Conservation (phyloP, 2,888 invertebrate species). For the Blera fallax region DNA sequence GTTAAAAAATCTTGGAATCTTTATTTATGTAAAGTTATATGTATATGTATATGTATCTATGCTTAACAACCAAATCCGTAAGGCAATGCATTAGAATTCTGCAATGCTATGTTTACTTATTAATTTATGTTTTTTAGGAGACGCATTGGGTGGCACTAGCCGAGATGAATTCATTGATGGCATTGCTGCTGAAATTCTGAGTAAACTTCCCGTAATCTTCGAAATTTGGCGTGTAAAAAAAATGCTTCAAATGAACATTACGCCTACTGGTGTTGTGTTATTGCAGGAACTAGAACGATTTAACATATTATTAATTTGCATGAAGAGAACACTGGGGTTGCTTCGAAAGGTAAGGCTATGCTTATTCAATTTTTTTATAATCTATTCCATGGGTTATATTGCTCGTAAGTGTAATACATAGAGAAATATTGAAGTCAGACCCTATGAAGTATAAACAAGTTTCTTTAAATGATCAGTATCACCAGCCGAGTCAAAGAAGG, state of each 20-base stretch:
- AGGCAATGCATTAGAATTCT: too few relatives aligned
- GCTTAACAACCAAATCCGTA: too few relatives aligned
- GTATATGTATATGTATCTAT: too few relatives aligned
- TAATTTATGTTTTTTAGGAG: conserved; percentile 83
- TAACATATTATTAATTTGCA: conserved; percentile 88
- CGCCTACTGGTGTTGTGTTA: conserved; percentile 92
- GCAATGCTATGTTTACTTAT: conserved; percentile 1
- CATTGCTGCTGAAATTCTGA: conserved; percentile 90
- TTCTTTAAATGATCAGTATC: too few relatives aligned
- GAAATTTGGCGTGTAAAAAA: conserved; percentile 92
- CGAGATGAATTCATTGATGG: conserved; percentile 93
- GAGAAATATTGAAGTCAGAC: too few relatives aligned
- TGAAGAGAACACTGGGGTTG: conserved; percentile 87
- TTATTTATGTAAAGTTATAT: too few relatives aligned
- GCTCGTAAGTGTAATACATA: too few relatives aligned
- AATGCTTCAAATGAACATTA: conserved; percentile 89
- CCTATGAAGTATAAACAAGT: too few relatives aligned
- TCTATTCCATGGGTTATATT: too few relatives aligned
- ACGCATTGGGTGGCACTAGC: conserved; percentile 87
- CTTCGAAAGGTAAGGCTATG: conserved; percentile 84
- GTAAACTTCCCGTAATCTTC: conserved; percentile 88
- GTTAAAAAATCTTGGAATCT: too few relatives aligned
- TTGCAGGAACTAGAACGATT: conserved; percentile 95
- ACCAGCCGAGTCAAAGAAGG: too few relatives aligned
- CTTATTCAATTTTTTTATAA: too few relatives aligned